Base-by-base conservation (phyloP, 2,113 vertebrate genomes). In the Gavialis gangeticus region DNA sequence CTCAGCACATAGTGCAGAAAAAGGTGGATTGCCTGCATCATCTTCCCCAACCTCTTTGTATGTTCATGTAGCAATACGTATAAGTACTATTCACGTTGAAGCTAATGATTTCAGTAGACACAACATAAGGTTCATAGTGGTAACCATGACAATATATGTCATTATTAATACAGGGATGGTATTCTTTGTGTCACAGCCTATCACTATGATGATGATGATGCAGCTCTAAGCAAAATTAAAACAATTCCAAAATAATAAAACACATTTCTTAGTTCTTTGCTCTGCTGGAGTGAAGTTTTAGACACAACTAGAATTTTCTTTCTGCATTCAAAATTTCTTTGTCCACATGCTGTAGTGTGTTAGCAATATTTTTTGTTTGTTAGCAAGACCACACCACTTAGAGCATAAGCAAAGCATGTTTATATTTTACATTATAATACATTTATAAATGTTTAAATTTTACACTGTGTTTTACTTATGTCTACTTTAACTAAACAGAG, bases 361-460 rank as follows among this genome's bases (percentile, higher is more conserved):
- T 64, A 85, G 60, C 19, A 82, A 71, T 96, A 71, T 34, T 80
- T 95, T 96, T 94, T 87, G 2, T 34, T 89, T 93, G 12, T 62
- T 93, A 85, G 58, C 60, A 91, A 90, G 84, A 77, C 59, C 37
- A 34, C 56, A 63, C 37, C 82, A 73, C 54, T 89, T 59, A 57
- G 10, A 59, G 2, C 64, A 75, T 59, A 82, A 12, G 19, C 18
- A 91, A 78, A 89, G 59, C 22, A 62, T 28, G 4, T 77, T 94
- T 84, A 46, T 17, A 56, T 94, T 89, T 79, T 67, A 66, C 90
- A 91, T 66, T n/a, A 66, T 46, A 46, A 46, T 46, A 46, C 46
- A 46, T 46, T 46, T 46, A 46, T 8, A 46, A 46, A 62, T 28
- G 4, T 77, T 94, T 84, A 46, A 17, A 56, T 94, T 89, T 79